Percentiles rank a stretch among this genome's conserved stretches.
phyloP scores from a whole-genome alignment of 2,113 vertebrate species.

The Semicossyphus pulcher region DNA sequence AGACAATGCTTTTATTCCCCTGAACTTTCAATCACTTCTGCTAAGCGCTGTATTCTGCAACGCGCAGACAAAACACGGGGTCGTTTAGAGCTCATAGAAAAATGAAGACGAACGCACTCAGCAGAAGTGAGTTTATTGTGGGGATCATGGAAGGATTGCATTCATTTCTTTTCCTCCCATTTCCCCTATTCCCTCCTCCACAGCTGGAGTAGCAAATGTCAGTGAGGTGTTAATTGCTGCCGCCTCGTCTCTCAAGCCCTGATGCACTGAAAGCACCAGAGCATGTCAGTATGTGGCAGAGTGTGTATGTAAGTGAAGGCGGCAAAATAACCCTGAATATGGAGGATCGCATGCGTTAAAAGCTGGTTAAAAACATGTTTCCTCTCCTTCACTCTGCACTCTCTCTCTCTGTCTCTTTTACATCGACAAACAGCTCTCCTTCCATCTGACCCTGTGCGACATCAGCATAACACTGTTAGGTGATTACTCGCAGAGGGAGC shows the following conservation, averaged over 20 bases:
- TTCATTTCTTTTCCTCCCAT: constrained; percentile 46
- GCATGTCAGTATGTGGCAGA: constrained; percentile 46
- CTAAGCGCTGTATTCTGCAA: constrained; percentile 18
- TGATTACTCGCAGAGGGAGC: constrained; percentile 61
- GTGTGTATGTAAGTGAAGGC: constrained; percentile 30
- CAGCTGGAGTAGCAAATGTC: constrained; percentile 71
- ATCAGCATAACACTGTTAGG: constrained; percentile 65
- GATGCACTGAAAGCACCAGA: constrained; percentile 40
- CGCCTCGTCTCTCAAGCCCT: constrained; percentile 36
- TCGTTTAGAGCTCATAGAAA: constrained; percentile 31
- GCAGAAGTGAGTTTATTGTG: constrained; percentile 4
- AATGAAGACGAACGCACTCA: constrained; percentile 13
- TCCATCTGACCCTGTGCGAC: constrained; percentile 51
- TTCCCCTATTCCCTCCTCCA: constrained; percentile 52
- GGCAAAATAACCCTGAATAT: constrained; percentile 10
- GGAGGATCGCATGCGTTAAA: not conserved
- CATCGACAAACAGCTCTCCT: constrained; percentile 46
- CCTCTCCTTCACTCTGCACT: not conserved
- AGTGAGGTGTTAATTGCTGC: constrained; percentile 71
- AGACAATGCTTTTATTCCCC: no score
- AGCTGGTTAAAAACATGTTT: constrained; percentile 1
- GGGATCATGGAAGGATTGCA: constrained; percentile 20
- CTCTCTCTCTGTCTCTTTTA: constrained; percentile 12
- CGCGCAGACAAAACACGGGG: constrained; percentile 34
- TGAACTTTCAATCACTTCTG: constrained; percentile 19